Base-by-base conservation (phyloP, 2,888 invertebrate genomes). In the Oscheius myriophilus region DNA sequence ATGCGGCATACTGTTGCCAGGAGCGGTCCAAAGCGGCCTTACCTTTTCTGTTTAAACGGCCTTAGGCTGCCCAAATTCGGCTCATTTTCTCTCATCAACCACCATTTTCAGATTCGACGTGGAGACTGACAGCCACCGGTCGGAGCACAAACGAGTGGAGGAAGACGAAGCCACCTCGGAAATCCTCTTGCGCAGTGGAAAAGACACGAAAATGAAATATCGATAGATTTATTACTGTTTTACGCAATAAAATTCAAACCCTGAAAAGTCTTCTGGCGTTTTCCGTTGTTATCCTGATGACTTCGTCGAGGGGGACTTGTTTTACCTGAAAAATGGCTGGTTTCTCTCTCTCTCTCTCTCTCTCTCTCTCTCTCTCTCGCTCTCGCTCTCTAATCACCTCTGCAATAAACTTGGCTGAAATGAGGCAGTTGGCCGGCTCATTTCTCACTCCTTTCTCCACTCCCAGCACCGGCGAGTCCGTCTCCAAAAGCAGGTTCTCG, bases 381-480 rank as follows among this genome's bases (percentile, higher is more conserved):
- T 23, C 12, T 49, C 16, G 4, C 25, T n/a, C n/a, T 42, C 16
- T 23, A 26, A 18, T 12, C 7, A 78, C 71, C 39, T 58, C 75
- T 4, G 88, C 87, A 25, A 89, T 86, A 65, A 87, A 86, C 62
- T 88, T 84, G 71, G 87, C 87, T 3, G 87, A 85, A 6, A 88
- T 71, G 0, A 39, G 33, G 7, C 87, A 78, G 73, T 88, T 88
- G 1, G 79, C 67, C 6, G 88, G 88, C 45, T 82, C 87, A 76
- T 88, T 88, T 57, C 87, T 69, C 14, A 76, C 84, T 7, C 73
- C 72, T 61, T 71, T 76, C 16, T 26, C 45, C 6, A 88, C 87
- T 12, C 88, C 88, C 2, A 89, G 81, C 7, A 88, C 89, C 2
- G 89, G 89, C 0, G 88, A 87, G 70, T 89, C 89, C 6, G 88